phyloP scores from a whole-genome alignment of 2,797 vertebrate species.

The Danio albolineatus region DNA sequence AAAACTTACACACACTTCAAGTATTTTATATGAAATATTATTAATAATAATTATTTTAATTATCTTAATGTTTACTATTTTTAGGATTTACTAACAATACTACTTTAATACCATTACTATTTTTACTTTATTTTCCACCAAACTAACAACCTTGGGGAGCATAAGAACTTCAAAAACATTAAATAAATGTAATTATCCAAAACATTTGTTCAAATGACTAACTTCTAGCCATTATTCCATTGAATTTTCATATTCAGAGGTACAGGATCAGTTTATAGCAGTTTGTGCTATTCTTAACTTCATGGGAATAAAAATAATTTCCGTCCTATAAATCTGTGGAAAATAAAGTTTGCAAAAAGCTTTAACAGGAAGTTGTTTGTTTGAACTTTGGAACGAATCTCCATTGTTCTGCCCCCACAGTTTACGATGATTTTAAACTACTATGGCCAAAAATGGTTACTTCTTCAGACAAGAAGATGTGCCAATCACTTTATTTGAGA shows the following conservation, averaged over 20 bases:
- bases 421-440: slow-evolving; percentile 10
- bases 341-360: neutral
- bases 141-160: no score
- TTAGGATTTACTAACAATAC: no score
- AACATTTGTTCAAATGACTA: neutral
- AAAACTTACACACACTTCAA: no score
- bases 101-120: no score
- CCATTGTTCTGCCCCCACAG: slow-evolving; percentile 22
- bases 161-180: no score
- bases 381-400: neutral
- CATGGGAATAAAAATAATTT: slow-evolving; percentile 24
- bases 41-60: no score
- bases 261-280: neutral
- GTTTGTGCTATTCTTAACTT: slow-evolving; percentile 16
- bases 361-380: slow-evolving; percentile 34
- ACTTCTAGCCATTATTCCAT: neutral
- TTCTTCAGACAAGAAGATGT: neutral
- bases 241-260: neutral
- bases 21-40: no score
- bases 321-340: slow-evolving; percentile 8
- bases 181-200: no score
- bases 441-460: neutral
- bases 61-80: no score
- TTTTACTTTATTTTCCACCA: no score
- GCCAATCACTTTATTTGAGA: neutral